Base-by-base conservation (phyloP, 1,140 invertebrate genomes). In the Notospermus geniculatus region DNA sequence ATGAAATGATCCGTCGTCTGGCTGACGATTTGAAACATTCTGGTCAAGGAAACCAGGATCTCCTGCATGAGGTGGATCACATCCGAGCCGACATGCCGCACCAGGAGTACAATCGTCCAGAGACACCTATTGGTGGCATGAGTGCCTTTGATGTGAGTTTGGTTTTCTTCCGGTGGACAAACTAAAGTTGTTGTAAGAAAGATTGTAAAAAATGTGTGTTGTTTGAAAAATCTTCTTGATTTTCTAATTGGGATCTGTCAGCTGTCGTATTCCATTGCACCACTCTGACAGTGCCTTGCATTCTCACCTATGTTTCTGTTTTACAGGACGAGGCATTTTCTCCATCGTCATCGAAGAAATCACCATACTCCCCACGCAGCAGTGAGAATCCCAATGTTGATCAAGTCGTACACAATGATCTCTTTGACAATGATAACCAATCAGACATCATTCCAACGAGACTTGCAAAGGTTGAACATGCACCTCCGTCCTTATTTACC, bases 101-200 rank as follows among this genome's bases (percentile, higher is more conserved):
- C 11, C 68, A 74, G 46, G 72, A 74, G 27, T 69, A 72, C 62
- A 66, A 72, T 45, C 32, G 62, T 13, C 65, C 61, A 4, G 23
- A 25, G 25, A 23, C 46, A 50, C 46, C 46, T 7, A 50, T 50
- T 23, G 46, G 46, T 23, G 46, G 46, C 46, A 50, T 36, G 32
- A 36, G 5, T 4, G 32, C 32, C 32, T 36, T 36, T 36, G 32
- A 36, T 36, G 32, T 36, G 15, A 36, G 32, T 36, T 36, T 4
- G n/a, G n/a, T n/a, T n/a, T n/a, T n/a, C n/a, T n/a, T n/a, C n/a
- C n/a, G n/a, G n/a, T n/a, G n/a, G n/a, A n/a, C n/a, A n/a, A n/a
- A n/a, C n/a, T n/a, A n/a, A n/a, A n/a, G n/a, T n/a, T n/a, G n/a
- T n/a, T n/a, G n/a, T n/a, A n/a, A n/a, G n/a, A n/a, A n/a, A n/a